Evolutionary conservation across 2,888 invertebrate genomes (phyloP).

Genomic region (Bombylius discolor): DNA sequence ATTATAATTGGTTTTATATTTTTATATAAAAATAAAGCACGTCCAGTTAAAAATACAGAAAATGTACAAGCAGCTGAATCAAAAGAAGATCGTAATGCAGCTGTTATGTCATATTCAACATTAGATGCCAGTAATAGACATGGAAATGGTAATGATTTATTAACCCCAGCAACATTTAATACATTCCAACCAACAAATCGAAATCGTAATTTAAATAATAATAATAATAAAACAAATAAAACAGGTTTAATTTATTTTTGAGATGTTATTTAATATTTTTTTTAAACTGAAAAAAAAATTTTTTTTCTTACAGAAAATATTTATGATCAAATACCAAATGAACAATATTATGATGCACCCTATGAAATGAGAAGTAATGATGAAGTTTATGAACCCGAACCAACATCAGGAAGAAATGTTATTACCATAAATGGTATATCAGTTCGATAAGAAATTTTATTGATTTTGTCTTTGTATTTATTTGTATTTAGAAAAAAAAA

Average conservation of each 20-base stretch:
- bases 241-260: too few relatives aligned
- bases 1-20: constrained; percentile 69
- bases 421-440: constrained; percentile 84
- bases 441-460: constrained; percentile 45
- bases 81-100: constrained; percentile 75
- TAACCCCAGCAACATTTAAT: constrained; percentile 33
- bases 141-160: constrained; percentile 25
- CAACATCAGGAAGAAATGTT: constrained; percentile 34
- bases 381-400: constrained; percentile 43
- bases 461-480: too few relatives aligned
- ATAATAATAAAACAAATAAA: neutral
- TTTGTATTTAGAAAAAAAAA: too few relatives aligned
- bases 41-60: constrained; percentile 78
- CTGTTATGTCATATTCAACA: constrained; percentile 80
- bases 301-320: constrained; percentile 35
- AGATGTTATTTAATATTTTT: neutral
- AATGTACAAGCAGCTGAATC: constrained; percentile 76
- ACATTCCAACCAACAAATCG: constrained; percentile 25
- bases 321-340: constrained; percentile 50
- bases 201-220: constrained; percentile 9
- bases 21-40: constrained; percentile 66
- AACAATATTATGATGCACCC: constrained; percentile 63
- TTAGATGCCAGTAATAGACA: constrained; percentile 48
- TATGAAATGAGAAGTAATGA: constrained; percentile 50
- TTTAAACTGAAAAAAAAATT: neutral